Conservation (phyloP, 2,113 vertebrate genomes). For the Chelonoidis abingdonii region DNA sequence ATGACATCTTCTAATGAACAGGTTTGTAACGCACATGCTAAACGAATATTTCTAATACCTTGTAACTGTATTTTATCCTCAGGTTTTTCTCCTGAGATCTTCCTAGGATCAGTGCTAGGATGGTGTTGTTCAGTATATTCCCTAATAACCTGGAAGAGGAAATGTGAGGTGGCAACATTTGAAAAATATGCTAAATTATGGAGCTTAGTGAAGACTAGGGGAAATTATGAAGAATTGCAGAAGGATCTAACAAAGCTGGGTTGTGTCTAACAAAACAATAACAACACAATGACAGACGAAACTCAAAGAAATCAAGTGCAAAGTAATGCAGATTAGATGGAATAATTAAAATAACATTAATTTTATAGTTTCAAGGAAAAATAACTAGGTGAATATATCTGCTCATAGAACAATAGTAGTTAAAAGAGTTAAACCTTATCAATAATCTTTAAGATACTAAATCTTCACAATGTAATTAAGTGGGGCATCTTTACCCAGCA, state of each 20-base stretch:
- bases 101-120: too few relatives aligned
- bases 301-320: neutral
- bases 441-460: neutral
- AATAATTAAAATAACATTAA: neutral
- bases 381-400: neutral
- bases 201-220: neutral
- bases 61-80: too few relatives aligned
- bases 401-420: neutral
- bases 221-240: neutral
- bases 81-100: too few relatives aligned
- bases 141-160: too few relatives aligned
- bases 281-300: neutral
- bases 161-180: neutral
- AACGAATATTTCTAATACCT: neutral
- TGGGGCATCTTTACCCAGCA: neutral
- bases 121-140: too few relatives aligned
- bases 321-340: neutral
- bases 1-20: neutral
- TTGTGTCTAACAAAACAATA: neutral
- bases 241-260: neutral
- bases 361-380: neutral
- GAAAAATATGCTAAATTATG: neutral
- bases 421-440: neutral
- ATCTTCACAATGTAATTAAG: neutral
- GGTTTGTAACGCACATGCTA: neutral